Evolutionary conservation across 2,888 invertebrate species (phyloP), one percentile per base, ranked within the genome.

Genomic region (Chrysolina americana): DNA sequence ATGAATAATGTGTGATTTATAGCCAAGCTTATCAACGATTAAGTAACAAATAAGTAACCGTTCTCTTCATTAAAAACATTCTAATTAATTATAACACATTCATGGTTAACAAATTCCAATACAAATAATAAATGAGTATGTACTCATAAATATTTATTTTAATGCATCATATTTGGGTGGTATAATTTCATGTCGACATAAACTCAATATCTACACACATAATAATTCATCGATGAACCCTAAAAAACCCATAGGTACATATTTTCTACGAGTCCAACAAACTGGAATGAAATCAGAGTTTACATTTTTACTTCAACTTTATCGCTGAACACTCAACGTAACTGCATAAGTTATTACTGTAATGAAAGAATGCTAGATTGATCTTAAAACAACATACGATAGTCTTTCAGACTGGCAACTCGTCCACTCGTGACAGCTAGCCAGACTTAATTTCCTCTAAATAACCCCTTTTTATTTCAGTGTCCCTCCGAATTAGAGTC

Each of bases 391-490:
- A 56, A 56, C 15, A 21, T 13, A 56, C 56, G 56, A 56, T 56
- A 23, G 15, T 56, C 21, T 13, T 56, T 56, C 56, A 56, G 56
- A 56, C 56, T 56, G 56, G 56, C 56, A 56, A 56, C 56, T 56
- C 41, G 66, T 41, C 66, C 50, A 28, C 62, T 62, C 23, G 62
- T 36, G 71, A 71, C 59, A 71, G 44, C 65, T 71, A 23, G 23
- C 23, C 59, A 13, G 71, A 71, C 65, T 71, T 71, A 71, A 71
- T 71, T 71, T 56, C 65, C 56, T 62, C 66, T 68, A 66, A 71
- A 71, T 71, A 48, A 62, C 66, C 71, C 66, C 66, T 71, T 71
- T 66, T 68, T 71, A 68, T 71, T 66, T 71, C 59, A 56, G 23
- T 56, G 56, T 56, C 56, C 56, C 56, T 56, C 56, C 13, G 23